Evolutionary conservation across 2,113 vertebrate genomes (phyloP).

Genomic region (Perca flavescens): DNA sequence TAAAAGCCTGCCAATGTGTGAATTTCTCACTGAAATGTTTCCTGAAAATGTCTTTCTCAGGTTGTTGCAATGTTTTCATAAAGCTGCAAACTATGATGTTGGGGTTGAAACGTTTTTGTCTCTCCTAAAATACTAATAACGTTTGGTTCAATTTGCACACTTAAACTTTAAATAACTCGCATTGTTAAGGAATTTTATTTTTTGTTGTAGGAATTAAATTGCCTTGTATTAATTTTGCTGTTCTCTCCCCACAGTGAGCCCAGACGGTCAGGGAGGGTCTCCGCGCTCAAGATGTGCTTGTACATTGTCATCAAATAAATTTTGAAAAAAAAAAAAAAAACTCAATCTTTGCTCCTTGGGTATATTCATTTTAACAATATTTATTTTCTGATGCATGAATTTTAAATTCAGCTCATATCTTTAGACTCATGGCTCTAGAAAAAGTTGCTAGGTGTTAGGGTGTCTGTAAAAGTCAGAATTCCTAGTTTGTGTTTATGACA

Average conservation of each 20-base stretch:
- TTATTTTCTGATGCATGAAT: neutral
- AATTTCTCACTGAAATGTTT: slow-evolving; percentile 11
- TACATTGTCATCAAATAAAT: slow-evolving; percentile 85
- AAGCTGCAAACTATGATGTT: neutral
- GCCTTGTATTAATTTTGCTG: slow-evolving; percentile 16
- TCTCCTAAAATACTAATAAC: neutral
- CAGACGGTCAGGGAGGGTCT: slow-evolving; percentile 68
- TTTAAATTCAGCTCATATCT: neutral
- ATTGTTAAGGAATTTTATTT: neutral
- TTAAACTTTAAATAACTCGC: neutral
- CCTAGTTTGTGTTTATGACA: neutral
- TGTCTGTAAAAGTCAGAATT: neutral
- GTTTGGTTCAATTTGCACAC: neutral
- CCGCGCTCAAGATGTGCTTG: slow-evolving; percentile 85
- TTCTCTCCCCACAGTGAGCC: slow-evolving; percentile 79
- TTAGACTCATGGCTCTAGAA: neutral
- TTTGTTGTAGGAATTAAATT: neutral
- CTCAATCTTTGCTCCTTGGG: neutral
- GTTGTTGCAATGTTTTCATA: slow-evolving; percentile 5
- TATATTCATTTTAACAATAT: slow-evolving; percentile 2
- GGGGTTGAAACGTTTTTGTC: neutral
- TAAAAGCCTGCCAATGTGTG: slow-evolving; percentile 53
- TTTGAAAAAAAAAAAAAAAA: slow-evolving; percentile 73
- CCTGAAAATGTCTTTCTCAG: neutral
- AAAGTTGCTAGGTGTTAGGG: neutral